Evolutionary conservation across 2,888 invertebrate genomes (phyloP).

Genomic region (Drosophila lacicola): DNA sequence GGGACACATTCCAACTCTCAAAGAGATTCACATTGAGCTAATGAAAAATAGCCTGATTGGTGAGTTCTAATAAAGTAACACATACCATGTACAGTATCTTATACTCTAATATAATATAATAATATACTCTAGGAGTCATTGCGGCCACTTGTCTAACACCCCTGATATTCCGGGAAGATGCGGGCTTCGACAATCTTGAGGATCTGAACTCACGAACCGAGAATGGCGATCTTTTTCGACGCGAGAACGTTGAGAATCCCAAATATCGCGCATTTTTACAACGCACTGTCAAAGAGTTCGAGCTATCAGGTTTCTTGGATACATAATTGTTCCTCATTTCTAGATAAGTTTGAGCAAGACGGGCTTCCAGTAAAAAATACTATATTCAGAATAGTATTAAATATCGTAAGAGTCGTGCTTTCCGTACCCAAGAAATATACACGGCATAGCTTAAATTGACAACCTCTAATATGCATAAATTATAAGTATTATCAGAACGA

Average conservation of each 20-base stretch:
- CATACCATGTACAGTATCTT: neutral
- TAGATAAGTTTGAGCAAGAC: neutral
- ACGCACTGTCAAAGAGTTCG: slow-evolving; percentile 83
- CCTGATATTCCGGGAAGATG: slow-evolving; percentile 82
- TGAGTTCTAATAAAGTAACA: slow-evolving; percentile 29
- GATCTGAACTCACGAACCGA: slow-evolving; percentile 80
- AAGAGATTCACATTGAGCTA: slow-evolving; percentile 83
- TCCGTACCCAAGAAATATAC: neutral
- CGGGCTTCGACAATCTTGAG: slow-evolving; percentile 77
- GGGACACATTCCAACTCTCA: slow-evolving; percentile 81
- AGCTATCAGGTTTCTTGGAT: slow-evolving; percentile 83
- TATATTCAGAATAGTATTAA: slow-evolving; percentile 8
- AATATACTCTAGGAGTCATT: slow-evolving; percentile 79
- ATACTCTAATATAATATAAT: neutral
- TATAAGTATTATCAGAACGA: no score
- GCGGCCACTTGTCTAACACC: slow-evolving; percentile 84
- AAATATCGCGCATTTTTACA: slow-evolving; percentile 83
- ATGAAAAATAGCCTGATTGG: slow-evolving; percentile 83
- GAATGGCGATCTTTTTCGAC: slow-evolving; percentile 78
- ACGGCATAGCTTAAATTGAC: neutral
- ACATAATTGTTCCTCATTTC: slow-evolving; percentile 36
- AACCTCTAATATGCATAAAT: no score
- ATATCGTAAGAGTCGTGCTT: slow-evolving; percentile 1
- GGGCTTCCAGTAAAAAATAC: slow-evolving; percentile 27
- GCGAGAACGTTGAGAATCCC: slow-evolving; percentile 83